These are phyloP conservation scores for Minunthozetes semirufus DNA, from an alignment of 2,888 invertebrate genomes.

Conservation along the genomic window DNA sequence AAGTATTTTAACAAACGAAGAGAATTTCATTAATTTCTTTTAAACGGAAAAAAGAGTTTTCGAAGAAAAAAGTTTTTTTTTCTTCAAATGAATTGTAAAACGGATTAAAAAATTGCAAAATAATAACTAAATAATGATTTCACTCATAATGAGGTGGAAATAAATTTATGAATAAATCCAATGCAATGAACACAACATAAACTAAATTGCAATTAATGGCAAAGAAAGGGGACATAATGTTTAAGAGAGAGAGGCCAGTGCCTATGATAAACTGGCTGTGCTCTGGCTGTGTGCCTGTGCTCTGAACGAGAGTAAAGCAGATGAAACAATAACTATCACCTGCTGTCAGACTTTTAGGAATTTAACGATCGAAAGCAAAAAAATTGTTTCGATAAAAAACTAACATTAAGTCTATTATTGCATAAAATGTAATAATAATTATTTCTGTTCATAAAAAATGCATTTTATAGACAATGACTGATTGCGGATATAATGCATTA, in stretches of 20 bases:
- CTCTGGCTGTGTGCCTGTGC: not conserved
- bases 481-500: not conserved
- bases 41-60: not conserved
- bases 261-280: not conserved
- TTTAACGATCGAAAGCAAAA: not conserved
- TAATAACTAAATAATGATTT: not conserved
- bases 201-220: not conserved
- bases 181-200: not conserved
- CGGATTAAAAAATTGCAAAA: conserved; percentile 1
- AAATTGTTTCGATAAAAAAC: not conserved
- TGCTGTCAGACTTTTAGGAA: not conserved
- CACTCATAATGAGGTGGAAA: too few relatives aligned
- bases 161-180: too few relatives aligned
- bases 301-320: conserved; percentile 3
- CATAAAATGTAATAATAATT: not conserved
- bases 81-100: conserved; percentile 10
- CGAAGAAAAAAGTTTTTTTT: not conserved
- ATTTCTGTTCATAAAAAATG: not conserved
- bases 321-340: conserved; percentile 23
- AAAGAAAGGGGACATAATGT: conserved; percentile 9
- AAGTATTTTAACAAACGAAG: too few relatives aligned
- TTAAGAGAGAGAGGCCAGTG: not conserved
- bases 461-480: conserved; percentile 4
- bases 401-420: conserved; percentile 2
- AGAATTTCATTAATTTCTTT: too few relatives aligned